Percentiles rank a stretch among this genome's conserved stretches.
Evolutionary conservation across 2,113 vertebrate genomes (phyloP).

Genomic region (Arizona elegans): DNA sequence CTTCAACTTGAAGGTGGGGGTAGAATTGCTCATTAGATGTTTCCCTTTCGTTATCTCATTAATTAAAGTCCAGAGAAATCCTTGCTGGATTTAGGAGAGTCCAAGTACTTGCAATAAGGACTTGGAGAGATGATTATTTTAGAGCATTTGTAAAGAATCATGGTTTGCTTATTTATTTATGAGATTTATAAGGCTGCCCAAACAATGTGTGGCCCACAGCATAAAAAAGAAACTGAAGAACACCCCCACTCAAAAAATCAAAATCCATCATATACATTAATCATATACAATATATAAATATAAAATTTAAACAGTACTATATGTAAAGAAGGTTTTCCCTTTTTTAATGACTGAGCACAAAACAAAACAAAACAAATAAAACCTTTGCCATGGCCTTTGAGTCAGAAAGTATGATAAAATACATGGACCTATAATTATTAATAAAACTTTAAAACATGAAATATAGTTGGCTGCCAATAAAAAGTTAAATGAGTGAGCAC

Average conservation of each 20-base stretch:
- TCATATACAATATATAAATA: neutral
- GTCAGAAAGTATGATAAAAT: neutral
- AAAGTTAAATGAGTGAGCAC: neutral
- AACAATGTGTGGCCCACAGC: neutral
- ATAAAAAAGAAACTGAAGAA: neutral
- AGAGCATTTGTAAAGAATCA: neutral
- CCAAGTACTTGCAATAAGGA: constrained; percentile 18
- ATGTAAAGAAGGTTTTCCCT: neutral
- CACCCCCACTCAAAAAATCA: neutral
- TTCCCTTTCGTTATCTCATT: constrained; percentile 61
- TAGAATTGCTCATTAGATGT: constrained; percentile 57
- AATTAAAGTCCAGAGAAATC: constrained; percentile 44
- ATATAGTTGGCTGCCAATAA: neutral
- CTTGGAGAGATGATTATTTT: constrained; percentile 35
- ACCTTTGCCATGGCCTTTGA: neutral
- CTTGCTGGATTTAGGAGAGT: constrained; percentile 31
- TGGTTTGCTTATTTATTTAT: neutral
- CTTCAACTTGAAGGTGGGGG: constrained; percentile 52
- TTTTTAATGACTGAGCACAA: neutral
- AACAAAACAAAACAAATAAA: neutral
- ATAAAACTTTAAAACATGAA: neutral
- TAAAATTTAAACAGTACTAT: neutral
- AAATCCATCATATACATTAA: neutral
- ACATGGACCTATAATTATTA: neutral
- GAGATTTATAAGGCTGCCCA: neutral